Evolutionary conservation across 2,888 invertebrate genomes (phyloP).

Genomic region (Epsilonema sp.): DNA sequence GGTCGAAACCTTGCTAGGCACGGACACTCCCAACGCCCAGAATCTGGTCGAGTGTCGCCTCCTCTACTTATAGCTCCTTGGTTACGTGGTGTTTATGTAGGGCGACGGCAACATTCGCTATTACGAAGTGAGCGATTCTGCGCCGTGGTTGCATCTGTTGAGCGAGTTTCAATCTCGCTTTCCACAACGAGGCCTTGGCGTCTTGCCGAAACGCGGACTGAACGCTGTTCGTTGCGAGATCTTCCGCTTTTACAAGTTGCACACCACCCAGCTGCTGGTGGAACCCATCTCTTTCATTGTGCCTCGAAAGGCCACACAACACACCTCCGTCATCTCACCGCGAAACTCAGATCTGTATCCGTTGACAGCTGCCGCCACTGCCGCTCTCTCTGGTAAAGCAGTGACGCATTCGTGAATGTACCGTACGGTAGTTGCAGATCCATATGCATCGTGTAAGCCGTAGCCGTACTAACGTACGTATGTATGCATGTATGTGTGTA

Average conservation of each 20-base stretch:
- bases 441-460: too few relatives aligned
- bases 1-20: too few relatives aligned
- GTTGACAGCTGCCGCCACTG: slow-evolving; percentile 71
- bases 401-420: too few relatives aligned
- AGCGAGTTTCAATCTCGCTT: slow-evolving; percentile 93
- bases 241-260: slow-evolving; percentile 77
- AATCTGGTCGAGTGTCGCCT: too few relatives aligned
- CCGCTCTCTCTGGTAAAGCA: slow-evolving; percentile 63
- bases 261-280: slow-evolving; percentile 45
- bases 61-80: too few relatives aligned
- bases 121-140: slow-evolving; percentile 74
- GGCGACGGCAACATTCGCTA: slow-evolving; percentile 92
- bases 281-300: slow-evolving; percentile 95
- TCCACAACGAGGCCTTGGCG: slow-evolving; percentile 65
- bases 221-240: slow-evolving; percentile 86
- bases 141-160: slow-evolving; percentile 84
- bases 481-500: too few relatives aligned
- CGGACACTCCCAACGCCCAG: too few relatives aligned
- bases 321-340: background rate
- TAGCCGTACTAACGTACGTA: too few relatives aligned
- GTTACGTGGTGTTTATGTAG: too few relatives aligned
- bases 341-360: slow-evolving; percentile 62
- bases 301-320: slow-evolving; percentile 52
- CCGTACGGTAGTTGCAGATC: too few relatives aligned
- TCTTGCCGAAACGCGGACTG: slow-evolving; percentile 94